These are phyloP conservation scores for Podiceps cristatus DNA, from an alignment of 2,113 vertebrate species.

Conservation along the genomic window DNA sequence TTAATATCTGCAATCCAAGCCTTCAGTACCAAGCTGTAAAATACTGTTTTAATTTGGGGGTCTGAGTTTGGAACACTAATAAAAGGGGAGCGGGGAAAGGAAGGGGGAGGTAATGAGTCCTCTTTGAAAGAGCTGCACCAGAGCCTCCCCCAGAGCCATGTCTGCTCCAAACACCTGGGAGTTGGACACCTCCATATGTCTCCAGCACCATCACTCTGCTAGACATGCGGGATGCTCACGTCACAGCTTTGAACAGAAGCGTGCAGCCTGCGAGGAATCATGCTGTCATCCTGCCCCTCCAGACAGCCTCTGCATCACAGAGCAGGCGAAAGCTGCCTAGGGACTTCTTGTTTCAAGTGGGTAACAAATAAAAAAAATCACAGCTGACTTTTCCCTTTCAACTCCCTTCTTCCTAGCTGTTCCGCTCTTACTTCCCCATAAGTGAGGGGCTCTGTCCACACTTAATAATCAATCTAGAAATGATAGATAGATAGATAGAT, in stretches of 20 bases:
- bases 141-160: background rate
- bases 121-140: background rate
- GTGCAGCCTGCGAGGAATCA: background rate
- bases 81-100: background rate
- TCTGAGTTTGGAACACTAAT: background rate
- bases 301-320: background rate
- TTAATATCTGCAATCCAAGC: background rate
- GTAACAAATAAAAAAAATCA: background rate
- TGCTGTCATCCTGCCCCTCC: background rate
- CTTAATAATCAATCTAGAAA: background rate
- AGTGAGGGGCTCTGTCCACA: background rate
- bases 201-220: background rate
- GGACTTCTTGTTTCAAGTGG: background rate
- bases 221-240: background rate
- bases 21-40: conserved; percentile 19
- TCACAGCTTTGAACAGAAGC: conserved; percentile 23
- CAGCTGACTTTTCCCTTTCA: background rate
- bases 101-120: background rate
- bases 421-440: background rate
- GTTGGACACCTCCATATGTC: background rate
- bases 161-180: conserved; percentile 6
- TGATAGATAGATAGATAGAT: background rate
- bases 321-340: background rate
- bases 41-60: background rate
- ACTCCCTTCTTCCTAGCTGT: background rate